phyloP scores from a whole-genome alignment of 30 jellyfish, hydroid and myxozoan species.

The Sanderia malayensis region DNA sequence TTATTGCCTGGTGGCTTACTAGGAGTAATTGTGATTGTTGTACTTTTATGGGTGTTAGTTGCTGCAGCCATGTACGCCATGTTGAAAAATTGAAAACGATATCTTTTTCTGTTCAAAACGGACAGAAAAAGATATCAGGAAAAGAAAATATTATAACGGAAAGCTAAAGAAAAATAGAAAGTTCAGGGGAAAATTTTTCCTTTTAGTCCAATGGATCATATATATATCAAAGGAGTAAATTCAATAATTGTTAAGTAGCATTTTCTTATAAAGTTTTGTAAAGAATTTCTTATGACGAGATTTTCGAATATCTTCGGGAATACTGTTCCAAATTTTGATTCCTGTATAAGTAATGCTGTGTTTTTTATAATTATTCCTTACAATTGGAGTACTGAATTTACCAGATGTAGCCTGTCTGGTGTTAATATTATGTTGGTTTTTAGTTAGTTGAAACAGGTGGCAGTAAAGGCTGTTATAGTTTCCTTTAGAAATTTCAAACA shows the following conservation, averaged over 20 bases:
- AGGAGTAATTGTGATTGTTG: neutral
- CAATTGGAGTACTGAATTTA: constrained; percentile 14
- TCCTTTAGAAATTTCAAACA: constrained; percentile 34
- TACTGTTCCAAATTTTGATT: constrained; percentile 4
- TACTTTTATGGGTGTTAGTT: neutral
- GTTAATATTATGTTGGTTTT: constrained; percentile 20
- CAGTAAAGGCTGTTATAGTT: constrained; percentile 7
- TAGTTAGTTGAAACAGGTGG: constrained; percentile 8
- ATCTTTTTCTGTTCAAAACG: no score
- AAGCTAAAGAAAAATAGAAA: constrained; percentile 1
- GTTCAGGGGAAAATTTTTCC: constrained; percentile 7
- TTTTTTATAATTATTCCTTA: constrained; percentile 6
- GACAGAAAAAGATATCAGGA: constrained; percentile 4
- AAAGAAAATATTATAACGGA: constrained; percentile 3
- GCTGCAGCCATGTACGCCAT: constrained; percentile 16
- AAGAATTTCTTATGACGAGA: neutral
- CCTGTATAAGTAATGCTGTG: constrained; percentile 5
- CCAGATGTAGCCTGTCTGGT: constrained; percentile 41
- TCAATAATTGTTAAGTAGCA: constrained; percentile 5
- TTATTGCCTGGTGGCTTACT: constrained; percentile 1
- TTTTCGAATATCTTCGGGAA: constrained; percentile 1
- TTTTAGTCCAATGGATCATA: constrained; percentile 6
- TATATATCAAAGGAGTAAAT: neutral
- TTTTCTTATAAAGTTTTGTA: constrained; percentile 1
- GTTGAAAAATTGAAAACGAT: no score